Conservation (phyloP, 2,797 vertebrate species). For the Chaetodon trifasciatus region DNA sequence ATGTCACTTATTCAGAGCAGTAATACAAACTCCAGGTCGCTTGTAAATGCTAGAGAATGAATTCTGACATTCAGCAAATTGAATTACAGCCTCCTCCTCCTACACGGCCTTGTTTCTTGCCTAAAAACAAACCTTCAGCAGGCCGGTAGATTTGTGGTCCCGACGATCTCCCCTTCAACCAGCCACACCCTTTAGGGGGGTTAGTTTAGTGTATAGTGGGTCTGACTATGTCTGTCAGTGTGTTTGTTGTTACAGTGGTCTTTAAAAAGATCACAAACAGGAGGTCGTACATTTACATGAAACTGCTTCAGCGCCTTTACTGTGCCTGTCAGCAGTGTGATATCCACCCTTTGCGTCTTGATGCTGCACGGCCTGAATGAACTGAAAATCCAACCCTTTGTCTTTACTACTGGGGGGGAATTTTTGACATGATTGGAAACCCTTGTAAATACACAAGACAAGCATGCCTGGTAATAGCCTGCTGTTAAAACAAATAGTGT, state of each 20-base stretch:
- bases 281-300: not conserved
- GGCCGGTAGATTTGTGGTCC: not conserved
- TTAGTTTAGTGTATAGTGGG: no score
- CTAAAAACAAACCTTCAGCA: not conserved
- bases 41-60: no score
- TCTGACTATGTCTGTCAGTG: not conserved
- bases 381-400: not conserved
- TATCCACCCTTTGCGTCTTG: not conserved
- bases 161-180: not conserved
- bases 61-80: not conserved
- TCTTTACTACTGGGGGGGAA: constrained; percentile 1
- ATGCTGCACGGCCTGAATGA: not conserved
- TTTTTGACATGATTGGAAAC: constrained; percentile 40
- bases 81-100: not conserved
- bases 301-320: not conserved
- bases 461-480: constrained; percentile 48
- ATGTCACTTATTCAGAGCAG: no score
- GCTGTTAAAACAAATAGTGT: constrained; percentile 64
- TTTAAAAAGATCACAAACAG: not conserved
- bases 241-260: not conserved
- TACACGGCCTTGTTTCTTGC: not conserved
- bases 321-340: not conserved
- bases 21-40: no score
- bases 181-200: no score
- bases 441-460: constrained; percentile 40